Conservation (phyloP, 2,797 vertebrate genomes). For the Todus mexicanus region DNA sequence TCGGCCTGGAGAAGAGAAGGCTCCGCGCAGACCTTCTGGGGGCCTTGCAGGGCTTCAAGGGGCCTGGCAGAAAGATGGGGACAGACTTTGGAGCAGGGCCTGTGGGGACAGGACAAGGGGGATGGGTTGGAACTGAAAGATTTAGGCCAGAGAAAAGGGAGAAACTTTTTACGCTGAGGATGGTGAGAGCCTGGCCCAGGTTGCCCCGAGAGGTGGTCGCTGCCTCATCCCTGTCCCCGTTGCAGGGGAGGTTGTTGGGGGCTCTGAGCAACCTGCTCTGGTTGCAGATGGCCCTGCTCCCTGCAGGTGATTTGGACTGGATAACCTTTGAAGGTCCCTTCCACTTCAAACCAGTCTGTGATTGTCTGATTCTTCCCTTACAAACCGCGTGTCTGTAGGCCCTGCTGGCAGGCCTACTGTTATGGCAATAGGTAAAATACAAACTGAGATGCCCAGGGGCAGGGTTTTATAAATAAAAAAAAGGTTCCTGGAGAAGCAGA, state of each 20-base stretch:
- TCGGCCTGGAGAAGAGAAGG: neutral
- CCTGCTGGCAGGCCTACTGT: neutral
- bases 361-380: neutral
- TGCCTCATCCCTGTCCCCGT: neutral
- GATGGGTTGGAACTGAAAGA: neutral
- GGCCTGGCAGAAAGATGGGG: neutral
- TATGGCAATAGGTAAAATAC: neutral
- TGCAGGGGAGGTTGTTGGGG: no score
- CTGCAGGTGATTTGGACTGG: neutral
- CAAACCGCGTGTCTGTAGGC: fast-evolving
- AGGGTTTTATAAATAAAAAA: neutral
- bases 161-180: neutral
- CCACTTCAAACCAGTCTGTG: neutral
- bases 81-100: neutral
- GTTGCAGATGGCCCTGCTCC: no score
- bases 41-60: neutral
- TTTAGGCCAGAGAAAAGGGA: neutral
- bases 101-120: neutral
- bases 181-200: neutral
- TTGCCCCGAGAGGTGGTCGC: neutral
- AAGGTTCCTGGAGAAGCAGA: neutral
- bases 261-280: no score
- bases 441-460: fast-evolving
- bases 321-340: neutral
- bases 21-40: neutral